A percentile compares a stretch with the other conserved stretches of the same genome.
phyloP scores from a whole-genome alignment of 2,113 vertebrate genomes.

The Emydocephalus ijimae region DNA sequence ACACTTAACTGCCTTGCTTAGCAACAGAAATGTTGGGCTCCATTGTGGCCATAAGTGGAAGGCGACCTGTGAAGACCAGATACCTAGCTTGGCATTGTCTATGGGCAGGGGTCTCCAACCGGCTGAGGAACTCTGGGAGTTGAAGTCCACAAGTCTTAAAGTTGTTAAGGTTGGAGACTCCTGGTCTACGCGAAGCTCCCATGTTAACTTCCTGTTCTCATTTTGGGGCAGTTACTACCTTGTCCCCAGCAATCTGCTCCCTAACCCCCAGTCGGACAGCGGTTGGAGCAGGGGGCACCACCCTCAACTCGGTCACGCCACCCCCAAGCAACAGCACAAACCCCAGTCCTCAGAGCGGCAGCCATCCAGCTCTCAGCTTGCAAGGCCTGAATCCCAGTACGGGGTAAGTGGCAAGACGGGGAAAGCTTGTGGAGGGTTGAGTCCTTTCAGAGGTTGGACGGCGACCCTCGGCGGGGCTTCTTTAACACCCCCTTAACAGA shows the following conservation, averaged over 20 bases:
- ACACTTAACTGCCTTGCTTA: not conserved
- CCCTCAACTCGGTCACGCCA: conserved; percentile 81
- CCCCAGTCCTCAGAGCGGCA: conserved; percentile 69
- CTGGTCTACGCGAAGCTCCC: no score
- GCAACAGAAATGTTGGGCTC: not conserved
- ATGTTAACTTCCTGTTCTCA: conserved; percentile 23
- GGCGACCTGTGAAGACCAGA: no score
- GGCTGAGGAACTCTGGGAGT: no score
- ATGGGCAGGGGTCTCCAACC: no score
- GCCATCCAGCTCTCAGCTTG: conserved; percentile 76
- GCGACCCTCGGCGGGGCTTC: not conserved
- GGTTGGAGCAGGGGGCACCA: conserved; percentile 60
- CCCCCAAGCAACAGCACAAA: conserved; percentile 86
- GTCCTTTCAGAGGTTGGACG: not conserved
- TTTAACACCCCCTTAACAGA: not conserved
- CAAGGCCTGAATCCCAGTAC: conserved; percentile 74
- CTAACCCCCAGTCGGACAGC: conserved; percentile 78
- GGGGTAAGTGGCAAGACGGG: conserved; percentile 67
- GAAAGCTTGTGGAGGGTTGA: not conserved
- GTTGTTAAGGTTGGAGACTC: no score
- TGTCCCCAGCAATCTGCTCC: conserved; percentile 80
- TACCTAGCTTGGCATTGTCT: not conserved
- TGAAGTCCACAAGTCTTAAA: no score
- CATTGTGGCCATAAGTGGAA: not conserved
- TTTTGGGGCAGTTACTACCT: conserved; percentile 76